Evolutionary conservation across 1,140 invertebrate species (phyloP).

Genomic region (Rhizoglyphus robini): DNA sequence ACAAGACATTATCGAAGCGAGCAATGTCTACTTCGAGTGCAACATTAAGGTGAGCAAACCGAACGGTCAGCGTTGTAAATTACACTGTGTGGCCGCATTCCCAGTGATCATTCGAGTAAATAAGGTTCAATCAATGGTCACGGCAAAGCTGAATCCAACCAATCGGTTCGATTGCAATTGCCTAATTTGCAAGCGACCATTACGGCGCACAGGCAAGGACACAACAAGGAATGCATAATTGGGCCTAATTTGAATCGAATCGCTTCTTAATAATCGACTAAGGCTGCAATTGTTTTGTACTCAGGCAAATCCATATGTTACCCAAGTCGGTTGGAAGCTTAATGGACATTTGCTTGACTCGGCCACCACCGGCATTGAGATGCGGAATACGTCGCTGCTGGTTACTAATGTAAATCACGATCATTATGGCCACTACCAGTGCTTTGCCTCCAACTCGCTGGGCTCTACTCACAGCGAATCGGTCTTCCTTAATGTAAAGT

Average conservation of each 20-base stretch:
- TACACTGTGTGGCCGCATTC: background rate
- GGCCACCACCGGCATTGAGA: slow-evolving; percentile 50
- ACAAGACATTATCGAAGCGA: slow-evolving; percentile 56
- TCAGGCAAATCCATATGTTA: slow-evolving; percentile 64
- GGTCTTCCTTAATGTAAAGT: slow-evolving; percentile 65
- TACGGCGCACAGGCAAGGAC: background rate
- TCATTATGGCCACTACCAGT: slow-evolving; percentile 51
- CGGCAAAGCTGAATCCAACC: background rate
- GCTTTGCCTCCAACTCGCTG: slow-evolving; percentile 72
- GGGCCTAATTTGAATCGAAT: background rate
- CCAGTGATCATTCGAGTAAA: no score
- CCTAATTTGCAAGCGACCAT: background rate
- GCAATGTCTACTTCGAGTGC: slow-evolving; percentile 79
- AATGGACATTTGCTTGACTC: slow-evolving; percentile 36
- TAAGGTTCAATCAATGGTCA: background rate
- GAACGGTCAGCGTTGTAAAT: no score
- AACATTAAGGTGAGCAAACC: slow-evolving; percentile 40
- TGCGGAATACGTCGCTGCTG: slow-evolving; percentile 53
- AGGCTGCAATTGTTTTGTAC: background rate
- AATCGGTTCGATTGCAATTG: background rate
- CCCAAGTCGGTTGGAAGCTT: slow-evolving; percentile 65
- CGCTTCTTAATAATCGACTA: slow-evolving; percentile 1
- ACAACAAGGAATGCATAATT: background rate
- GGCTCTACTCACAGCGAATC: slow-evolving; percentile 68
- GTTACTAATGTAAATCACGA: slow-evolving; percentile 30